Percentiles rank a stretch among this genome's conserved stretches.
phyloP scores from a whole-genome alignment of 2,113 vertebrate genomes.

The Pogonocichla stellata region DNA sequence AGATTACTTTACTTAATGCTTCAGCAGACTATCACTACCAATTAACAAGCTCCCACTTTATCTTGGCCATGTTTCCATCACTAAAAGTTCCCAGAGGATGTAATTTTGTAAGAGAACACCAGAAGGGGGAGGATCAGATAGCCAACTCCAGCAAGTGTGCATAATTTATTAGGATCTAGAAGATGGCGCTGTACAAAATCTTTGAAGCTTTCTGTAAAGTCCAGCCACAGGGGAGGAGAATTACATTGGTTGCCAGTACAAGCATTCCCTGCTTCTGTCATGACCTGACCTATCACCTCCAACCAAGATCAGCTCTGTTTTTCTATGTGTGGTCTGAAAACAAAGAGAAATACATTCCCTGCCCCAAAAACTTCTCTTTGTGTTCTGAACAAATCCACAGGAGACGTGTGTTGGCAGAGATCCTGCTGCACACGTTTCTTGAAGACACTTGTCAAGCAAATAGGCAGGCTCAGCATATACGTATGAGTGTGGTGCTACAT shows the following conservation, averaged over 20 bases:
- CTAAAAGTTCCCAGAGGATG: slow-evolving; percentile 28
- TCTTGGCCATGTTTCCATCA: neutral
- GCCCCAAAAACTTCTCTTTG: neutral
- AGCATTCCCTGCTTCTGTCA: neutral
- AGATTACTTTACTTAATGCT: neutral
- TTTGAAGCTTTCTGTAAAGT: neutral
- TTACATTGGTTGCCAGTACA: neutral
- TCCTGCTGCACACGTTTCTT: neutral
- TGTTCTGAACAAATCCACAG: neutral
- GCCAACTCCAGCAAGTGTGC: neutral
- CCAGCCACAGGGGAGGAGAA: neutral
- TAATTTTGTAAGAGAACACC: neutral
- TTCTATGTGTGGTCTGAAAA: neutral
- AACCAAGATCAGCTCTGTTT: neutral
- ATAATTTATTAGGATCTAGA: neutral
- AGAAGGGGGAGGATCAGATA: neutral
- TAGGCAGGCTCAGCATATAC: fast-evolving
- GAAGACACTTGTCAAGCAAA: neutral
- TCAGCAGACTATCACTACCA: neutral
- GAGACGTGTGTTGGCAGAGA: neutral
- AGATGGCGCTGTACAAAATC: fast-evolving
- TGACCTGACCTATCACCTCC: neutral
- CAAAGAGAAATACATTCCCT: neutral
- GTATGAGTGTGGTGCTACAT: neutral
- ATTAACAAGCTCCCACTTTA: slow-evolving; percentile 1